Conservation (phyloP, 2,113 vertebrate species). For the Myotis brandtii region DNA sequence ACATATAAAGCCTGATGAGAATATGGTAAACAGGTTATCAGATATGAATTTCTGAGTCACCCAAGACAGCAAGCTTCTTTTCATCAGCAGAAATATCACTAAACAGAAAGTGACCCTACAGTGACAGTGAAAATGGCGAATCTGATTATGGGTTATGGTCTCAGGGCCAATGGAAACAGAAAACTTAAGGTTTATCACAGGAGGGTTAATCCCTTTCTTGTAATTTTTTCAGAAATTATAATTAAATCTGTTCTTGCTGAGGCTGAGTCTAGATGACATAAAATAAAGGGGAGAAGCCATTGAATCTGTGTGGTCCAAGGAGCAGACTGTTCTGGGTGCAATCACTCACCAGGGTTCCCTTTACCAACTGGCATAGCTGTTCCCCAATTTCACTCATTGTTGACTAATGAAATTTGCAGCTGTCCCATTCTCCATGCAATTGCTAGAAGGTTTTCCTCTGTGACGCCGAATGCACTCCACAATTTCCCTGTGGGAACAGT, state of each 20-base stretch:
- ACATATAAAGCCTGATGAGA: background rate
- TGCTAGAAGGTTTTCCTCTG: background rate
- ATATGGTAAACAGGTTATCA: background rate
- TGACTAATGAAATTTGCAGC: background rate
- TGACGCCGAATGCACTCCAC: background rate
- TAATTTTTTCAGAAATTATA: background rate
- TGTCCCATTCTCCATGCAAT: background rate
- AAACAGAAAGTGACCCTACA: background rate
- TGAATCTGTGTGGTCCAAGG: background rate
- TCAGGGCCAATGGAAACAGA: background rate
- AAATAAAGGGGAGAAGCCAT: background rate
- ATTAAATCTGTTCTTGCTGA: background rate
- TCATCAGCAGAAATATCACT: background rate
- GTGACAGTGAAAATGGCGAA: background rate
- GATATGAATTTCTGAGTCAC: background rate
- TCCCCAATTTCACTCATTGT: background rate
- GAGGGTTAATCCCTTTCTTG: background rate
- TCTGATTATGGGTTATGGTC: background rate
- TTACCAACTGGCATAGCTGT: background rate
- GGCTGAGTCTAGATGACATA: background rate
- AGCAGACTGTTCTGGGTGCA: background rate
- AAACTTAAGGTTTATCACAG: background rate
- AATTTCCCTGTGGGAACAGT: background rate
- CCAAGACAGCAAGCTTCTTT: background rate
- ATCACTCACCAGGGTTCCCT: background rate